Evolutionary conservation across 2,888 invertebrate genomes (phyloP).

Genomic region (Drosophila vallismaia): DNA sequence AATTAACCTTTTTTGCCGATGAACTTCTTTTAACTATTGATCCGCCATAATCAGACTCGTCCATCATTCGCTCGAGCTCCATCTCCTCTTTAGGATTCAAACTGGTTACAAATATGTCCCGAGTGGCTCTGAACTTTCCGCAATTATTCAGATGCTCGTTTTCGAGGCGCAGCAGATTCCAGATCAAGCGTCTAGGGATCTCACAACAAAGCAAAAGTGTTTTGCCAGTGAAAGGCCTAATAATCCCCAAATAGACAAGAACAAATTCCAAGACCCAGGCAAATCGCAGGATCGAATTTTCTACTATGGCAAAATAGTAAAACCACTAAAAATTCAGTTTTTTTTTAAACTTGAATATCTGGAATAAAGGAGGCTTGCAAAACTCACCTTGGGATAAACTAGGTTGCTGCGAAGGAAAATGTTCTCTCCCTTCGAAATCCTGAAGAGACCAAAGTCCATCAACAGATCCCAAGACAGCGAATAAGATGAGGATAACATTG

Average conservation of each 20-base stretch:
- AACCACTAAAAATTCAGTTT: conserved; percentile 84
- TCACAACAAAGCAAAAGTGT: conserved; percentile 14
- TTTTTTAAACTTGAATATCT: no score
- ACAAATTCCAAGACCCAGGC: conserved; percentile 94
- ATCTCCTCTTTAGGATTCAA: conserved; percentile 12
- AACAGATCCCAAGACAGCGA: conserved; percentile 98
- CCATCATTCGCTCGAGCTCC: conserved; percentile 29
- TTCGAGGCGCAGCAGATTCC: conserved; percentile 37
- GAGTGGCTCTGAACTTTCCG: conserved; percentile 36
- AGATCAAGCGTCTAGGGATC: conserved; percentile 20
- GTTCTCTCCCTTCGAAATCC: conserved; percentile 93
- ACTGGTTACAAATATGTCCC: conserved; percentile 26
- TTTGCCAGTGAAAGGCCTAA: conserved; percentile 89
- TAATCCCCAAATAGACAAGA: conserved; percentile 89
- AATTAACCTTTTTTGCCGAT: not conserved
- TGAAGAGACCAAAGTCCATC: conserved; percentile 98
- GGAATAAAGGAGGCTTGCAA: not conserved
- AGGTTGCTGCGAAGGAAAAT: conserved; percentile 95
- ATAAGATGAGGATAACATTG: conserved; percentile 78
- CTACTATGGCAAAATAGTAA: conserved; percentile 94
- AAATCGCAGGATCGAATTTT: conserved; percentile 95
- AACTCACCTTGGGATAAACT: conserved; percentile 93
- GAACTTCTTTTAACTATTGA: not conserved
- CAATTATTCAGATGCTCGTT: conserved; percentile 42
- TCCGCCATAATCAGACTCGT: not conserved